A percentile compares a stretch with the other conserved stretches of the same genome.
phyloP scores from a whole-genome alignment of 2,888 invertebrate species.

The Pristionchus maxplancki region DNA sequence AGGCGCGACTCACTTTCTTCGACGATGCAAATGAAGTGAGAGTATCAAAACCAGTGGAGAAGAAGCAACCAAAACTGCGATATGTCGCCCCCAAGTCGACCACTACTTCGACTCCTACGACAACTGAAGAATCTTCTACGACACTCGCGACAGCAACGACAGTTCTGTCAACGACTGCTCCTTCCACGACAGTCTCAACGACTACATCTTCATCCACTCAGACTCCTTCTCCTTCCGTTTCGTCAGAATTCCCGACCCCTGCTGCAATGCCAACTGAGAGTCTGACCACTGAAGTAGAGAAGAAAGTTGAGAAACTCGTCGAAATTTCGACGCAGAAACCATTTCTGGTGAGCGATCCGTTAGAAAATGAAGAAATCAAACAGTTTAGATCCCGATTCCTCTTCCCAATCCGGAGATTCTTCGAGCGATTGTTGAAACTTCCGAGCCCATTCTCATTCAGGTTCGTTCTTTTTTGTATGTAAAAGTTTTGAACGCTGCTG shows the following conservation, averaged over 20 bases:
- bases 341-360: neutral
- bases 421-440: constrained; percentile 4
- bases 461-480: too few species aligned
- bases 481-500: too few species aligned
- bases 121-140: neutral
- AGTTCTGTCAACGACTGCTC: neutral
- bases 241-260: neutral
- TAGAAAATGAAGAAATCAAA: neutral
- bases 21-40: neutral
- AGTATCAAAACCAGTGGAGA: neutral
- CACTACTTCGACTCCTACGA: neutral
- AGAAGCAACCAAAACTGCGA: constrained; percentile 9
- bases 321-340: neutral
- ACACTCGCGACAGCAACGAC: neutral
- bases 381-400: constrained; percentile 18
- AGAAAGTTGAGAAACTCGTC: neutral
- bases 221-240: neutral
- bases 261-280: neutral
- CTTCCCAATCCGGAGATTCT: neutral
- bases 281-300: neutral
- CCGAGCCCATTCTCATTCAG: constrained; percentile 36
- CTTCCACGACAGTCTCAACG: neutral
- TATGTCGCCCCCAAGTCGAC: constrained; percentile 31
- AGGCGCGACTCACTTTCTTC: constrained; percentile 30
- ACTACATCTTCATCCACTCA: neutral